Base-by-base conservation (phyloP, 2,888 invertebrate genomes). In the Polydrusus tereticollis region DNA sequence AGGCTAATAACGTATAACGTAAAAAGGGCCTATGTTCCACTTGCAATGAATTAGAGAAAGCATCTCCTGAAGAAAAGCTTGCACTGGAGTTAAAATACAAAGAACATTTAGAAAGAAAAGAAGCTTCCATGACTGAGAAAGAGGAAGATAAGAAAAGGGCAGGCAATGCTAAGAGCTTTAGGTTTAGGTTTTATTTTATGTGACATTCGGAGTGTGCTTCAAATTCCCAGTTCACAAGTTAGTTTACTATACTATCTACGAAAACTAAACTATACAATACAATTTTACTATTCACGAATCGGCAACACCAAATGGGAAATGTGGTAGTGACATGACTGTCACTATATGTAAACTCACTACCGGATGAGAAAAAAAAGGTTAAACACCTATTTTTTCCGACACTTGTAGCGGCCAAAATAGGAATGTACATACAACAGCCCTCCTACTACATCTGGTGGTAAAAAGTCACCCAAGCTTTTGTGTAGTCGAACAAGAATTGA, bases 141-240 rank as follows among this genome's bases (percentile, higher is more conserved):
- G 62, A 66, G 20, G 66, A 72, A 33, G 62, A 58, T 21, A 29
- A 29, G 7, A 41, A 20, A 14, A 52, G 26, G n/a, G n/a, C 60
- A n/a, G n/a, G n/a, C n/a, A 36, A 36, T 14, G 68, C 67, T 23
- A 57, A 10, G 14, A 45, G 26, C 47, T 72, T 68, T 10, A 29
- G 23, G 63, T 72, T 58, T 21, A n/a, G n/a, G n/a, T n/a, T n/a
- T n/a, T n/a, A 52, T 60, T 55, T 29, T 62, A 57, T 72, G 63
- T 63, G 72, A 72, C 29, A 67, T 72, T 67, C 38, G 63, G 47
- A n/a, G n/a, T 45, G 64, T 72, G 10, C 50, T 68, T 16, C 63
- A 72, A 67, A 59, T 72, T 16, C 62, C 72, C n/a, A 62, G 41
- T 29, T 16, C 66, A 62, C 45, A 66, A 57, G 47, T 55, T 55